phyloP scores from a whole-genome alignment of 2,888 invertebrate species.

The Drosophila birchii region DNA sequence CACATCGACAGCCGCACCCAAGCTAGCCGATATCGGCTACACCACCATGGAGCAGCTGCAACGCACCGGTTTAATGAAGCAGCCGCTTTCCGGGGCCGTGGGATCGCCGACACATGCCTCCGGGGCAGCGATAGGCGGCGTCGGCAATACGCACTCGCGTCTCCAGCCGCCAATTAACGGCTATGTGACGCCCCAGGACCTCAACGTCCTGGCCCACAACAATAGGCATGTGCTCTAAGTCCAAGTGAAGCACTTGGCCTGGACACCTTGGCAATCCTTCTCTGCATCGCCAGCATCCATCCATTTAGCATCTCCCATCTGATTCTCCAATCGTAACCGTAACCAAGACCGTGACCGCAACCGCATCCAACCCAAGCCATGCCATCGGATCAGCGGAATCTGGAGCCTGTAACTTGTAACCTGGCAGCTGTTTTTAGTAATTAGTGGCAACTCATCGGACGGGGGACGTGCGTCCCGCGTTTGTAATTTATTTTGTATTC shows the following conservation, averaged over 20 bases:
- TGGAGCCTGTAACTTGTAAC: conserved; percentile 6
- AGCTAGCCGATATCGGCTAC: conserved; percentile 54
- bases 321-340: conserved; percentile 7
- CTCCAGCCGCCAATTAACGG: conserved; percentile 68
- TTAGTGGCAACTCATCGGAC: conserved; percentile 32
- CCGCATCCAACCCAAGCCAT: conserved; percentile 14
- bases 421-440: conserved; percentile 42
- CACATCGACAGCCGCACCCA: conserved; percentile 11
- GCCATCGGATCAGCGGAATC: conserved; percentile 20
- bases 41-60: conserved; percentile 73
- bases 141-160: conserved; percentile 6
- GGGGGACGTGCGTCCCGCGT: conserved; percentile 15
- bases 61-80: conserved; percentile 58
- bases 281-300: conserved; percentile 4
- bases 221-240: conserved; percentile 67
- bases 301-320: not conserved
- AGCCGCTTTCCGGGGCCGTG: conserved; percentile 10
- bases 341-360: not conserved
- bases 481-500: conserved; percentile 43
- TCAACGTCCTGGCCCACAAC: conserved; percentile 77
- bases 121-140: conserved; percentile 4
- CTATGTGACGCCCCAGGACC: conserved; percentile 80
- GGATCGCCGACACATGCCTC: conserved; percentile 12
- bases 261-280: conserved; percentile 3
- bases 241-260: not conserved